Percentiles rank a stretch among this genome's conserved stretches.
phyloP scores from a whole-genome alignment of 2,113 vertebrate genomes.

The Jaculus jaculus region DNA sequence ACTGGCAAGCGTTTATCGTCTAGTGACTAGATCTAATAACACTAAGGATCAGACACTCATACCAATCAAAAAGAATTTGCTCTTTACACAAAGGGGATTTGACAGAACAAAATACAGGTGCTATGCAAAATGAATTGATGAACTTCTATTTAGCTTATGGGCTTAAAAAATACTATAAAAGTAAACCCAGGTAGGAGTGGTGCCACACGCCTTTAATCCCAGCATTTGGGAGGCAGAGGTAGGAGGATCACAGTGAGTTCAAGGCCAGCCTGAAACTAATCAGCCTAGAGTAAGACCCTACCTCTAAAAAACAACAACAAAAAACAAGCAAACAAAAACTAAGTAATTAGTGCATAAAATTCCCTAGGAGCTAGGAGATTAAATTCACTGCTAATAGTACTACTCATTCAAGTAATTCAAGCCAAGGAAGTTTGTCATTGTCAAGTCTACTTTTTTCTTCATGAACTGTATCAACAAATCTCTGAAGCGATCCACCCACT shows the following conservation, averaged over 20 bases:
- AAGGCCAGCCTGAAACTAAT: too few species aligned
- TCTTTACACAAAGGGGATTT: neutral
- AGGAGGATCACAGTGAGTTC: too few species aligned
- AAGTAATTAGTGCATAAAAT: neutral
- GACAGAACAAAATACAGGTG: neutral
- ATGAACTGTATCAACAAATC: neutral
- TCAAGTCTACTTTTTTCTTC: neutral
- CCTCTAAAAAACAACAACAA: too few species aligned
- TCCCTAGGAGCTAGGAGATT: neutral
- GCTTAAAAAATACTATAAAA: neutral
- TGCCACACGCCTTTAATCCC: too few species aligned
- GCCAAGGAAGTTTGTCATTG: neutral
- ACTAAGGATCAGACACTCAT: neutral
- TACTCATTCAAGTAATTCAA: neutral
- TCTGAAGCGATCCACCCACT: neutral
- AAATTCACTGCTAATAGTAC: neutral
- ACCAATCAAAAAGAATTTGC: neutral
- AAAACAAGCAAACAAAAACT: too few species aligned
- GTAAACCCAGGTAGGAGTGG: neutral
- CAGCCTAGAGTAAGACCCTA: too few species aligned
- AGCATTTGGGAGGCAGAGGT: too few species aligned
- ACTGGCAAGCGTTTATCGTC: neutral
- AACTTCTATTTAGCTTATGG: neutral
- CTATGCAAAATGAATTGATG: neutral
- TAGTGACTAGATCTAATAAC: neutral